Conservation (phyloP, 2,888 invertebrate genomes). For the Drosophila robusta region DNA sequence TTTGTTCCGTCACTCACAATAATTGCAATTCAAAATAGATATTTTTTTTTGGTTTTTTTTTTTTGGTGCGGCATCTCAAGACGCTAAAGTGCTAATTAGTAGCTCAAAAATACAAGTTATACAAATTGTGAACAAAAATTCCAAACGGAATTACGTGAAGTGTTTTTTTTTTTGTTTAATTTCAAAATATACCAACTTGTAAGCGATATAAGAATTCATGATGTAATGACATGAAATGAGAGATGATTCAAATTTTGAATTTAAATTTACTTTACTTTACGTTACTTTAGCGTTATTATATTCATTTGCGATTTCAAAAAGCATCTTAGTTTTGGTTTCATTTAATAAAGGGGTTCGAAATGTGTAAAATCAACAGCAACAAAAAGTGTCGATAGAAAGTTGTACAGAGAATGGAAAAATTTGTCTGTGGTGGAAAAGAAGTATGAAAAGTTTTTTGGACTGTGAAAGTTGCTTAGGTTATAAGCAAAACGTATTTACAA, state of each 20-base stretch:
- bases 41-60: constrained; percentile 31
- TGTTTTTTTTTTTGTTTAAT: constrained; percentile 44
- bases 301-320: constrained; percentile 84
- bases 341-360: constrained; percentile 22
- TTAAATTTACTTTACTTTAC: constrained; percentile 41
- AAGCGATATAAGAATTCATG: constrained; percentile 54
- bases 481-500: constrained; percentile 74
- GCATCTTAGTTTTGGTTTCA: constrained; percentile 84
- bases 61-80: constrained; percentile 78
- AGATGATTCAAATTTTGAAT: constrained; percentile 74
- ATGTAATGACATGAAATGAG: constrained; percentile 76
- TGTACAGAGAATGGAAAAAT: constrained; percentile 18
- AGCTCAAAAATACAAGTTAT: constrained; percentile 76
- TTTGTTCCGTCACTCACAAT: constrained; percentile 78
- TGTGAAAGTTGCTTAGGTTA: constrained; percentile 50
- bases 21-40: constrained; percentile 38
- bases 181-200: constrained; percentile 78
- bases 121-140: constrained; percentile 56
- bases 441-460: constrained; percentile 2
- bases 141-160: constrained; percentile 60
- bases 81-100: constrained; percentile 73
- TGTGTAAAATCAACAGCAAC: constrained; percentile 35
- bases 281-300: constrained; percentile 47
- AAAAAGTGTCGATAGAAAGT: constrained; percentile 46
- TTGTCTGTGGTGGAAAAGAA: constrained; percentile 44